Evolutionary conservation across 2,888 invertebrate genomes (phyloP).

Genomic region (Oscheius onirici): DNA sequence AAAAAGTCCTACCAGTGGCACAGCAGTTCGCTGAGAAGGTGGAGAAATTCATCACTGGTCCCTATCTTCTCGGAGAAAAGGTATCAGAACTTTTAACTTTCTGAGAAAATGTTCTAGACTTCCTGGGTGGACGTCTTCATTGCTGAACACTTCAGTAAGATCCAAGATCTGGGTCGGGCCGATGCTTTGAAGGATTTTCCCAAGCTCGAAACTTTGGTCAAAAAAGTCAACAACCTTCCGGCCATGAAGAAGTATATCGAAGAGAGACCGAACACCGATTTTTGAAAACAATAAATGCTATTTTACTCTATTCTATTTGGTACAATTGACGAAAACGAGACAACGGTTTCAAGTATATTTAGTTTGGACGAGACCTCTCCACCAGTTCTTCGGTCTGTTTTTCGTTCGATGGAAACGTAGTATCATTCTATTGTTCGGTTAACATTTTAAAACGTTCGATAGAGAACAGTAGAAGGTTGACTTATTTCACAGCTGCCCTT

Average conservation of each 20-base stretch:
- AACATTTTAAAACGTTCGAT: too few relatives aligned
- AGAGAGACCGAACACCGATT: constrained; percentile 29
- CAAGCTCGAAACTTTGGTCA: constrained; percentile 59
- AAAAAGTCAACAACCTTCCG: constrained; percentile 60
- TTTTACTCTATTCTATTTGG: too few relatives aligned
- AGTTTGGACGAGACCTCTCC: too few relatives aligned
- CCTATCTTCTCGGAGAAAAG: constrained; percentile 58
- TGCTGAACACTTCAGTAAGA: constrained; percentile 60
- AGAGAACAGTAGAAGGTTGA: too few relatives aligned
- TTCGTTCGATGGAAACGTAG: too few relatives aligned
- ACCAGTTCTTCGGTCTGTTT: too few relatives aligned
- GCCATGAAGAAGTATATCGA: constrained; percentile 57
- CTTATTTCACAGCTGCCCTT: too few relatives aligned
- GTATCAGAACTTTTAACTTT: constrained; percentile 34
- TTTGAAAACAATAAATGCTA: too few relatives aligned
- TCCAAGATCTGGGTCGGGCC: constrained; percentile 59
- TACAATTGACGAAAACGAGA: too few relatives aligned
- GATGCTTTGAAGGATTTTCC: constrained; percentile 64
- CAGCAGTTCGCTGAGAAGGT: constrained; percentile 59
- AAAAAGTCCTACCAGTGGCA: constrained; percentile 56
- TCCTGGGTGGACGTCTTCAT: constrained; percentile 68
- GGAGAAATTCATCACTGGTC: constrained; percentile 63
- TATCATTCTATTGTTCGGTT: too few relatives aligned
- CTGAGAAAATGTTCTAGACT: too few relatives aligned
- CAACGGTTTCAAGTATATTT: too few relatives aligned